These are phyloP conservation scores for Sula dactylatra DNA, from an alignment of 2,113 vertebrate genomes.

Conservation along the genomic window DNA sequence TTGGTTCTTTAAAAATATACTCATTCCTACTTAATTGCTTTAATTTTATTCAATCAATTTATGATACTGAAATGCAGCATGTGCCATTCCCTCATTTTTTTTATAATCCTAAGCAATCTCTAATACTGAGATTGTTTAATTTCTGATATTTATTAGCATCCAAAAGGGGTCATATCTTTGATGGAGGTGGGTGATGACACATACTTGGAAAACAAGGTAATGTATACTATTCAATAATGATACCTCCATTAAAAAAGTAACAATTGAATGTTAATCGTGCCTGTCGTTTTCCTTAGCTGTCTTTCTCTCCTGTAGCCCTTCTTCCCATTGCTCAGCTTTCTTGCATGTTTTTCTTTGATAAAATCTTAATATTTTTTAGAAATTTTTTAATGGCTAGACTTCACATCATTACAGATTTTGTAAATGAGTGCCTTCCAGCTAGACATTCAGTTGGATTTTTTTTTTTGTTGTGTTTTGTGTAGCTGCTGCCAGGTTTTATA, in stretches of 20 bases:
- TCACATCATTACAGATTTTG: fast-evolving
- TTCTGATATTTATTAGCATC: background rate
- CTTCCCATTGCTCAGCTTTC: background rate
- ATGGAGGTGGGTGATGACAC: background rate
- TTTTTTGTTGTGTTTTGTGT: background rate
- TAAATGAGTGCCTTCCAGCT: background rate
- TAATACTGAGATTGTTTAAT: background rate
- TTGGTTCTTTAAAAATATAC: background rate
- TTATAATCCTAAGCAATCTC: background rate
- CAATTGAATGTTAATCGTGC: fast-evolving
- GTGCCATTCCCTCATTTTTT: background rate
- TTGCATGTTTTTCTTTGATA: background rate
- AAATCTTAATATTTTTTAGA: background rate
- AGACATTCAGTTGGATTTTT: background rate
- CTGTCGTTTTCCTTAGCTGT: background rate
- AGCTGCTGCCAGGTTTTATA: background rate
- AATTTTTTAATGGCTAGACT: background rate
- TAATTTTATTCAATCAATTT: background rate
- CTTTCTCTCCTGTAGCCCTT: background rate
- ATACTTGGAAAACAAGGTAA: background rate
- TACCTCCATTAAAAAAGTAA: background rate
- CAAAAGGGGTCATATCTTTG: background rate
- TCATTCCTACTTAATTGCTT: background rate
- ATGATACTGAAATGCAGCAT: background rate
- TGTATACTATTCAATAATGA: background rate